Percentiles rank a stretch among this genome's conserved stretches.
These are phyloP conservation scores for Eurosta solidaginis DNA, from an alignment of 1,140 invertebrate genomes.

Conservation along the genomic window DNA sequence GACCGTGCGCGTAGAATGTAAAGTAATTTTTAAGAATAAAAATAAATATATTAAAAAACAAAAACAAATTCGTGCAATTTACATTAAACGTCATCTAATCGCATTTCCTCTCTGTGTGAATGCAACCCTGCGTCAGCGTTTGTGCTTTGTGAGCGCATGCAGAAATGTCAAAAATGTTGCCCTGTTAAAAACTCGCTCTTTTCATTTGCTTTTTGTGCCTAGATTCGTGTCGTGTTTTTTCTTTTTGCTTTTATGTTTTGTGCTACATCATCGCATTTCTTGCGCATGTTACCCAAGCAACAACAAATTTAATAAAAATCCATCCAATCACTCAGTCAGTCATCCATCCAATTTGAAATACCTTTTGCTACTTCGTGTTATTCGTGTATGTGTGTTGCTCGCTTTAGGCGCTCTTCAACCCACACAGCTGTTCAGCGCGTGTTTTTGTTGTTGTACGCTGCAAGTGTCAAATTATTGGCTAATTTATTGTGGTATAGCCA, in stretches of 20 bases:
- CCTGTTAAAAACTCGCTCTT: not conserved
- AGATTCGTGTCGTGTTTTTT: not conserved
- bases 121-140: slow-evolving; percentile 13
- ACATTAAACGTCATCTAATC: too few relatives aligned
- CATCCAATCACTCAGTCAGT: slow-evolving; percentile 23
- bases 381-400: not conserved
- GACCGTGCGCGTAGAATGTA: too few relatives aligned
- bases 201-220: too few relatives aligned
- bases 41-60: too few relatives aligned
- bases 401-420: too few relatives aligned
- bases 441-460: not conserved
- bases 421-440: not conserved
- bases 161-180: slow-evolving; percentile 1
- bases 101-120: too few relatives aligned
- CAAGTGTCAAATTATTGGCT: not conserved
- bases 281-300: not conserved
- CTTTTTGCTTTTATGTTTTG: not conserved
- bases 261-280: not conserved
- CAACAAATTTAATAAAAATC: not conserved
- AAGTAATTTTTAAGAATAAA: too few relatives aligned
- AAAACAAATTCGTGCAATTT: too few relatives aligned
- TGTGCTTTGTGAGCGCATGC: too few relatives aligned
- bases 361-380: not conserved
- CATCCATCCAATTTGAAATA: slow-evolving; percentile 26
- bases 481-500: not conserved